phyloP scores from a whole-genome alignment of 2,888 invertebrate species.

The Cerceris rybyensis region DNA sequence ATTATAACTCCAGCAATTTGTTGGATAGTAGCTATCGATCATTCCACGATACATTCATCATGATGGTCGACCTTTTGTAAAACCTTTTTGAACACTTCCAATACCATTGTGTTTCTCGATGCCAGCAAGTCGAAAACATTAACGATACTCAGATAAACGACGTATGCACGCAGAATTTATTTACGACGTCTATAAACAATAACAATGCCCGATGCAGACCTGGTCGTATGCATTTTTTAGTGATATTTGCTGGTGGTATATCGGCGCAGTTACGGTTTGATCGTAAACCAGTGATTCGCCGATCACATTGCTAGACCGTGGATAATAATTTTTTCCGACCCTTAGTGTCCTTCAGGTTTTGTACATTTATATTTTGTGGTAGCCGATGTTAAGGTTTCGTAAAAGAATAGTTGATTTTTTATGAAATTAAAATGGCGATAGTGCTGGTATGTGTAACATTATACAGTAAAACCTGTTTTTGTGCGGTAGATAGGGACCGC shows the following conservation, averaged over 20 bases:
- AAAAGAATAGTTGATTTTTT: too few species aligned
- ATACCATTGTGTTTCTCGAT: too few species aligned
- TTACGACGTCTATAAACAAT: constrained; percentile 44
- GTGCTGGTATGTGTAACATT: too few species aligned
- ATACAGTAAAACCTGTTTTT: too few species aligned
- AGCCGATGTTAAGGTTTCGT: not conserved
- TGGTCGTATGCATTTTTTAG: constrained; percentile 48
- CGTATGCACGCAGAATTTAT: constrained; percentile 18
- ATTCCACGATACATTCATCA: too few species aligned
- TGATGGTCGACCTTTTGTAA: too few species aligned
- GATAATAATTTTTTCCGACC: constrained; percentile 7
- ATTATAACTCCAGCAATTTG: too few species aligned
- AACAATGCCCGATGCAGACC: constrained; percentile 35
- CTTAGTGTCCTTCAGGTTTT: too few species aligned
- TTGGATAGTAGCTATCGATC: too few species aligned
- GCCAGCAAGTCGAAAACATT: not conserved
- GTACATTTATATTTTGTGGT: not conserved
- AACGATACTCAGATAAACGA: constrained; percentile 17
- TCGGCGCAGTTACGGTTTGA: constrained; percentile 5
- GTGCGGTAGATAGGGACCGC: too few species aligned
- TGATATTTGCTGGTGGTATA: constrained; percentile 13
- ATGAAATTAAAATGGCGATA: too few species aligned
- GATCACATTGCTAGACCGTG: constrained; percentile 11
- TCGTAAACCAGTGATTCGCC: constrained; percentile 29
- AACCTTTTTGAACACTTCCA: too few species aligned